Conservation (phyloP, 2,113 vertebrate genomes). For the Microtus pennsylvanicus region DNA sequence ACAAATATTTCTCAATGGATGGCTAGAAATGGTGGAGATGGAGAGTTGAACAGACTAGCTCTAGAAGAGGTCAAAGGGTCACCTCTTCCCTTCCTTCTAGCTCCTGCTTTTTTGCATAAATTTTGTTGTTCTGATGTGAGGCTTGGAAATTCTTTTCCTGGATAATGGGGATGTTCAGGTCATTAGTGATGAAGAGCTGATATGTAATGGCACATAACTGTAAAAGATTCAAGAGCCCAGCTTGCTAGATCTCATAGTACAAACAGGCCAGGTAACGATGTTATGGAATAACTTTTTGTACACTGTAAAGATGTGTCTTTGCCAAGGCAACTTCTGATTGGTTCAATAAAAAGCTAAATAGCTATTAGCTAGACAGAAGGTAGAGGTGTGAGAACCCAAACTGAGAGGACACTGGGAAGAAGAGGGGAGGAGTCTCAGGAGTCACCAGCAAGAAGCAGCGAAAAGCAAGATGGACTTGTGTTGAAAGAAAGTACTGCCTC, state of each 20-base stretch:
- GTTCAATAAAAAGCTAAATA: neutral
- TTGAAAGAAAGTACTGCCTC: neutral
- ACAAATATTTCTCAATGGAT: neutral
- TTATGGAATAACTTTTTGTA: neutral
- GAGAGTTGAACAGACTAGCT: neutral
- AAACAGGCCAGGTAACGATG: neutral
- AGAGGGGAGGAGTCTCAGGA: neutral
- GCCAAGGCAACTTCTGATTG: neutral
- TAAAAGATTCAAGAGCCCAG: neutral
- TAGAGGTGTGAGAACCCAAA: neutral
- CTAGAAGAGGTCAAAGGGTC: neutral
- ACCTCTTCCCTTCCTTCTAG: neutral
- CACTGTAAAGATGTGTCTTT: neutral
- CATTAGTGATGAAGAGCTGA: neutral
- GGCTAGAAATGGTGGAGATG: neutral
- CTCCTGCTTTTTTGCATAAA: neutral
- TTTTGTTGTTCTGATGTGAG: neutral
- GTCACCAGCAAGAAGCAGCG: neutral
- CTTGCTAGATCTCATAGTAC: neutral
- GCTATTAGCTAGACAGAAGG: neutral
- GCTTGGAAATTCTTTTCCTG: neutral
- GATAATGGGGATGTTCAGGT: neutral
- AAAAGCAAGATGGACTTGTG: neutral
- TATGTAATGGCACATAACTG: neutral
- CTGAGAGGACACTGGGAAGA: neutral